These are phyloP conservation scores for Scopus umbretta DNA, from an alignment of 2,113 vertebrate species.

Conservation along the genomic window DNA sequence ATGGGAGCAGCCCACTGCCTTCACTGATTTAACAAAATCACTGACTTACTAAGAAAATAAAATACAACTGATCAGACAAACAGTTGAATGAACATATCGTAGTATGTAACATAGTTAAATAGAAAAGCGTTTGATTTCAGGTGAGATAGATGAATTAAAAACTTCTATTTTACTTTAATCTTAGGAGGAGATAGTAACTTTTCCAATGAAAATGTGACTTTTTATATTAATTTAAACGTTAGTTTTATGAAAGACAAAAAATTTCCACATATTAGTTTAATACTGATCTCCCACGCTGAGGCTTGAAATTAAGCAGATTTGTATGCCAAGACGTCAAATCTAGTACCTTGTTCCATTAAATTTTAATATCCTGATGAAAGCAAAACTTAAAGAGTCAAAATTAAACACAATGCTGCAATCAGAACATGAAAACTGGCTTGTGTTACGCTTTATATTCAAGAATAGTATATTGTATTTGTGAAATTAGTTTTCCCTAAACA, in stretches of 20 bases:
- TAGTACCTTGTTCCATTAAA: background rate
- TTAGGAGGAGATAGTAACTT: background rate
- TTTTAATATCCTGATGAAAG: background rate
- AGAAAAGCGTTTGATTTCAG: background rate
- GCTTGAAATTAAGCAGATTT: background rate
- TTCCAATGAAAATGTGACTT: background rate
- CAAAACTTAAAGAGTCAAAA: background rate
- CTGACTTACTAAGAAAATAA: background rate
- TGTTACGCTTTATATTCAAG: background rate
- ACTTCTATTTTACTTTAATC: background rate
- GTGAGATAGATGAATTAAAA: background rate
- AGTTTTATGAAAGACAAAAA: background rate
- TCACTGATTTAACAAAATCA: background rate
- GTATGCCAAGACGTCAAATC: background rate
- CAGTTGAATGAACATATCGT: background rate
- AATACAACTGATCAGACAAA: background rate
- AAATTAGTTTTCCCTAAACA: background rate
- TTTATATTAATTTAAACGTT: background rate
- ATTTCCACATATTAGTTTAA: background rate
- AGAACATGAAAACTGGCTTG: background rate
- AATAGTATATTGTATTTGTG: accelerated
- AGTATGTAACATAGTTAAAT: background rate
- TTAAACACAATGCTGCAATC: background rate
- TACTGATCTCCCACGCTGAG: background rate
- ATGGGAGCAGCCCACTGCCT: background rate